These are phyloP conservation scores for Gobio occitaniae DNA, from an alignment of 2,797 vertebrate genomes.

Conservation along the genomic window DNA sequence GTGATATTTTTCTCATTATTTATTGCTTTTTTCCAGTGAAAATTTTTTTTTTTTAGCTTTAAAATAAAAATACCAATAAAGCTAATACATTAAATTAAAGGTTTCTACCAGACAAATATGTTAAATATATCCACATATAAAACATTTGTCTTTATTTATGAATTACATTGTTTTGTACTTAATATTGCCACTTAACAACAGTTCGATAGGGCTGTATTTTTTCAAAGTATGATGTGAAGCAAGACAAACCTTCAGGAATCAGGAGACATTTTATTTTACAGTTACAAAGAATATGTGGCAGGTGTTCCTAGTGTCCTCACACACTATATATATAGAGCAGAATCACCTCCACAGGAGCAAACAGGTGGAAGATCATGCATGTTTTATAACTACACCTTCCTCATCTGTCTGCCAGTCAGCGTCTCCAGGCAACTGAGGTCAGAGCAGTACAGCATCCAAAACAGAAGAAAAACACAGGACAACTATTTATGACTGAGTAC, in stretches of 20 bases:
- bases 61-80: no score
- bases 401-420: conserved; percentile 7
- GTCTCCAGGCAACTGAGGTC: conserved; percentile 52
- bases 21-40: no score
- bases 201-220: background rate
- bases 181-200: background rate
- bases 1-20: no score
- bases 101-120: no score
- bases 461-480: background rate
- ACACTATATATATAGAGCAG: conserved; percentile 15
- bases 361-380: conserved; percentile 58
- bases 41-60: no score
- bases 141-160: background rate
- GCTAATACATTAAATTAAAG: no score
- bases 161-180: background rate
- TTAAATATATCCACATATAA: no score
- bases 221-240: background rate
- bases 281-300: background rate
- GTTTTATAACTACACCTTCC: conserved; percentile 56
- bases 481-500: background rate
- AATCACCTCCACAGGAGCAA: conserved; percentile 9
- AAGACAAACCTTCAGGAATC: background rate
- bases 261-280: background rate
- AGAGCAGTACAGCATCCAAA: conserved; percentile 5
- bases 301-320: conserved; percentile 21